Base-by-base conservation (phyloP, 2,888 invertebrate species). In the Malthinus flaveolus region DNA sequence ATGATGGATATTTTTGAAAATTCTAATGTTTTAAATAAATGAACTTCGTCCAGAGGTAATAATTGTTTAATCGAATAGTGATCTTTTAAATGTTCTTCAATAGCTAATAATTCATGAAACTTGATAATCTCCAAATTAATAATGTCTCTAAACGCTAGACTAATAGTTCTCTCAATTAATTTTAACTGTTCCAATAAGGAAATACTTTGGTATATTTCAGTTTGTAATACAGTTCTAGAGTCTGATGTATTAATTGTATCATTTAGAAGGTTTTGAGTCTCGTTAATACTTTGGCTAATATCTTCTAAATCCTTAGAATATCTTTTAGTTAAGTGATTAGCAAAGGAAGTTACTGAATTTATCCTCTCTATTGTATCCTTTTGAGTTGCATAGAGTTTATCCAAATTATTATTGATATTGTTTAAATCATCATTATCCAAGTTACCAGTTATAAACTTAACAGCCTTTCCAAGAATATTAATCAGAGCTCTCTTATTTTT, bases 121-220 rank as follows among this genome's bases (percentile, higher is more conserved):
- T 61, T 42, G 5, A 65, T 58, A 7, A 60, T 50, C 59, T 63
- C 61, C n/a, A 61, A 8, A 13, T 63, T 61, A 5, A 33, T 49
- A 7, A 53, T 45, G 32, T 61, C 52, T 7, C 36, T 32, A 39
- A 56, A 56, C 8, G 65, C 59, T 45, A 62, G 13, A 1, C 54
- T 48, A 1, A 65, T 59, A 10, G 58, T 61, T 53, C 62, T 45
- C 32, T 62, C 53, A 10, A 62, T 61, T 32, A 1, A 61, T 33
- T 46, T 54, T 9, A 62, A 11, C 1, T 46, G 33, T 13, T 50
- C 36, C 12, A 58, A 11, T 23, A 63, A 11, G 51, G 37, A 54
- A n/a, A n/a, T 1, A 9, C 50, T 46, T n/a, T n/a, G n/a, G n/a
- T n/a, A n/a, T n/a, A n/a, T n/a, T n/a, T n/a, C n/a, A n/a, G n/a